Percentiles rank a stretch among this genome's conserved stretches.
Evolutionary conservation across 1,140 invertebrate species (phyloP).

Genomic region (Cardiocondyla obscurior): DNA sequence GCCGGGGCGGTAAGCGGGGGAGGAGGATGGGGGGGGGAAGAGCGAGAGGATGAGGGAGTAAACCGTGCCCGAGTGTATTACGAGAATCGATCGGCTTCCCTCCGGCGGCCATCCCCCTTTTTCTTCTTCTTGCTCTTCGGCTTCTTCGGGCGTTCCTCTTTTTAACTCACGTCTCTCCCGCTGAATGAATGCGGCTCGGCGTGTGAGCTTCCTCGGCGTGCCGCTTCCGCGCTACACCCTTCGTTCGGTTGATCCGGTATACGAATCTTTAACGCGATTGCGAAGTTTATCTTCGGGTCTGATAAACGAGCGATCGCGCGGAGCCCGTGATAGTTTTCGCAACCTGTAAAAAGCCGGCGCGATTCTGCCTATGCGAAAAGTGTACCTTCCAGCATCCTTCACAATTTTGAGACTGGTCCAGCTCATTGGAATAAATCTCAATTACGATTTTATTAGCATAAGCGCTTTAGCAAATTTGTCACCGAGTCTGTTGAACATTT

Average conservation of each 20-base stretch:
- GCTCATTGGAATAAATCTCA: background rate
- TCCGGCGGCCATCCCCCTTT: constrained; percentile 47
- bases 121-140: constrained; percentile 31
- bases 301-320: constrained; percentile 29
- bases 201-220: constrained; percentile 49
- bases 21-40: constrained; percentile 12
- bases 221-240: constrained; percentile 4
- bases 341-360: background rate
- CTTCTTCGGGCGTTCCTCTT: constrained; percentile 48
- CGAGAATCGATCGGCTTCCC: constrained; percentile 72
- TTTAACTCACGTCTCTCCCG: constrained; percentile 47
- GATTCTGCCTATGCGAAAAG: background rate
- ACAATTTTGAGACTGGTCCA: background rate
- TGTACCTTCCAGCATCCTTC: background rate
- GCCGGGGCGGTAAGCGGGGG: constrained; percentile 25
- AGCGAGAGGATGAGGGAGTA: constrained; percentile 37
- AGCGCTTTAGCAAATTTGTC: background rate
- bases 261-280: constrained; percentile 58
- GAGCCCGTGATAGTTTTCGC: constrained; percentile 29
- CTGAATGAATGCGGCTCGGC: constrained; percentile 58
- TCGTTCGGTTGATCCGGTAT: constrained; percentile 37
- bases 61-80: constrained; percentile 69
- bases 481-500: background rate
- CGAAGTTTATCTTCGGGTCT: constrained; percentile 21
- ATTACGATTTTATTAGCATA: background rate